phyloP scores from a whole-genome alignment of 2,888 invertebrate genomes.

The Coelinius sp. region DNA sequence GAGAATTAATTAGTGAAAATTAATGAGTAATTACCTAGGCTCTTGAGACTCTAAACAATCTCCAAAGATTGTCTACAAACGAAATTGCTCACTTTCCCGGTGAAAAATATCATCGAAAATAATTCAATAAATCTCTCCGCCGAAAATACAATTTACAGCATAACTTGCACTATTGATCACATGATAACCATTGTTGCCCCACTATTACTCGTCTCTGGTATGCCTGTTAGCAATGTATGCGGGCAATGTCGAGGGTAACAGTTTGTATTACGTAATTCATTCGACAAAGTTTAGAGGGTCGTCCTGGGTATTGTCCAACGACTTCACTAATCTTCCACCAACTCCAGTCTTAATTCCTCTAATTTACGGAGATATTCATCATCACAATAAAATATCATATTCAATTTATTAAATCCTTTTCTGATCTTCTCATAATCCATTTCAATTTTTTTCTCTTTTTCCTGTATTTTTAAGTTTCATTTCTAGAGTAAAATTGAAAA shows the following conservation, averaged over 20 bases:
- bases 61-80: no score
- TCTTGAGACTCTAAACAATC: no score
- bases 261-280: conserved; percentile 4
- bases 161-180: not conserved
- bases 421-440: no score
- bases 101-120: no score
- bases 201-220: not conserved
- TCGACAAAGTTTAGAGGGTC: not conserved
- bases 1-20: no score
- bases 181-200: not conserved
- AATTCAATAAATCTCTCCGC: not conserved
- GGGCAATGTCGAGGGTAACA: conserved; percentile 3
- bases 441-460: no score
- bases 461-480: no score
- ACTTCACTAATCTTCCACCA: not conserved
- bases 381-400: not conserved
- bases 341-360: not conserved
- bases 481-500: no score
- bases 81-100: no score
- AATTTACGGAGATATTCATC: not conserved
- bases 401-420: no score
- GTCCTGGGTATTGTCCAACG: not conserved
- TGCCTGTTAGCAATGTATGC: not conserved
- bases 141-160: not conserved
- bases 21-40: no score